These are phyloP conservation scores for Tyrannus savana DNA, from an alignment of 2,113 vertebrate species.

Conservation along the genomic window DNA sequence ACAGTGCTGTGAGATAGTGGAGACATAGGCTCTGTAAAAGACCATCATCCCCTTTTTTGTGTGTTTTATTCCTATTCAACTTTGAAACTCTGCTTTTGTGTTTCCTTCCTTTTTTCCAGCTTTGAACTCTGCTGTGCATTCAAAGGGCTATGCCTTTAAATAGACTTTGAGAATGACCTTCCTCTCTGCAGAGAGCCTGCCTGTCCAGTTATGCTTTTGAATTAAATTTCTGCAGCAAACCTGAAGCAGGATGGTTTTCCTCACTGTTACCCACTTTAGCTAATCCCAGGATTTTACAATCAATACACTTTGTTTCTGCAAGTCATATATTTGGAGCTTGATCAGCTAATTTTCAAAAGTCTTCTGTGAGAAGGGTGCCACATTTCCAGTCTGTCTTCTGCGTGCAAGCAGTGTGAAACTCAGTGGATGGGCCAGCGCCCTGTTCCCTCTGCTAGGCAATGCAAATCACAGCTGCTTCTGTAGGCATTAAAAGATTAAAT, in stretches of 20 bases:
- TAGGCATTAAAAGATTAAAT: not conserved
- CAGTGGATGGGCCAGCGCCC: not conserved
- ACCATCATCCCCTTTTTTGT: not conserved
- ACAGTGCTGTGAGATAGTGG: not conserved
- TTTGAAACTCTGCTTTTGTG: not conserved
- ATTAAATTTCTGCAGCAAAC: not conserved
- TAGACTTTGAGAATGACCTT: not conserved
- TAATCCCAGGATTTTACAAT: not conserved
- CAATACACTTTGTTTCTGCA: not conserved
- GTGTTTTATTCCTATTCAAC: not conserved
- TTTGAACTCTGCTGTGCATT: not conserved
- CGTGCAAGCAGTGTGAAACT: rapidly evolving
- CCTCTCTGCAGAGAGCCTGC: not conserved
- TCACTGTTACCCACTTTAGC: not conserved
- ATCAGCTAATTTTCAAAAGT: not conserved
- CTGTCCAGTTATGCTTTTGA: not conserved
- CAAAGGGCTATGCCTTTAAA: not conserved
- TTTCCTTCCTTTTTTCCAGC: not conserved
- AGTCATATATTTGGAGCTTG: not conserved
- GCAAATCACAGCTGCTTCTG: not conserved
- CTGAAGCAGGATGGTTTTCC: not conserved
- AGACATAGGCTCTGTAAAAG: not conserved
- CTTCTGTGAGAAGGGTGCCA: not conserved
- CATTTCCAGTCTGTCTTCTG: not conserved
- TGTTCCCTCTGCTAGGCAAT: not conserved